phyloP scores from a whole-genome alignment of 2,888 invertebrate species.

The Athalia circularis region DNA sequence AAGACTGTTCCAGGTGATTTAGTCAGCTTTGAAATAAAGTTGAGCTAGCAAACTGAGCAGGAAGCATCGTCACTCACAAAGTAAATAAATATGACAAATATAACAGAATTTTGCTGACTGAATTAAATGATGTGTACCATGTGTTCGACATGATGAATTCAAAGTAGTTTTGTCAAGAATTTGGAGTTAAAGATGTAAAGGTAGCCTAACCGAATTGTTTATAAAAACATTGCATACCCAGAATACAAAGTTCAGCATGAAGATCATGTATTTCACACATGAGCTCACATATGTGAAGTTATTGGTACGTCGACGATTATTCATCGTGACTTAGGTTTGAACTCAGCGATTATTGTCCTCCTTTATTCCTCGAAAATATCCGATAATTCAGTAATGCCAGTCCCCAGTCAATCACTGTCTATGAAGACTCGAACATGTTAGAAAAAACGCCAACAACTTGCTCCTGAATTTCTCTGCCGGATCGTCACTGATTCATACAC shows the following conservation, averaged over 20 bases:
- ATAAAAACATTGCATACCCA: constrained; percentile 82
- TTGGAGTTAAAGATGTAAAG: background rate
- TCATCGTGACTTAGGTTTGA: constrained; percentile 56
- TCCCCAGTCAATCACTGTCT: constrained; percentile 39
- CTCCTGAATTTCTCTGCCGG: background rate
- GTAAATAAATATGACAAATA: too few species aligned
- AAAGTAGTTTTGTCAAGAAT: too few species aligned
- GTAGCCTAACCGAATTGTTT: background rate
- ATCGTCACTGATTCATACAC: background rate
- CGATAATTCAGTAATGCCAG: constrained; percentile 31
- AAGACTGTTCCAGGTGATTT: too few species aligned
- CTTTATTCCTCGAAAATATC: constrained; percentile 44
- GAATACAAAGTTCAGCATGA: constrained; percentile 91
- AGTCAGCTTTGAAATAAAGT: too few species aligned
- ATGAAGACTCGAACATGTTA: constrained; percentile 27
- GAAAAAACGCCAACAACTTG: background rate
- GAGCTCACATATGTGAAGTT: constrained; percentile 90
- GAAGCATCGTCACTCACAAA: too few species aligned
- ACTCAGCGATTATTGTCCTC: constrained; percentile 44
- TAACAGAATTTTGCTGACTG: too few species aligned
- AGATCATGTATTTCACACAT: constrained; percentile 93
- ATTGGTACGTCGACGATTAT: constrained; percentile 80
- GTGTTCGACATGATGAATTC: too few species aligned
- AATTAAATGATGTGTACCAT: too few species aligned
- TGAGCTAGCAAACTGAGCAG: too few species aligned